Percentiles rank a stretch among this genome's conserved stretches.
Evolutionary conservation across 2,888 invertebrate species (phyloP).

Genomic region (Hemithea aestivaria): DNA sequence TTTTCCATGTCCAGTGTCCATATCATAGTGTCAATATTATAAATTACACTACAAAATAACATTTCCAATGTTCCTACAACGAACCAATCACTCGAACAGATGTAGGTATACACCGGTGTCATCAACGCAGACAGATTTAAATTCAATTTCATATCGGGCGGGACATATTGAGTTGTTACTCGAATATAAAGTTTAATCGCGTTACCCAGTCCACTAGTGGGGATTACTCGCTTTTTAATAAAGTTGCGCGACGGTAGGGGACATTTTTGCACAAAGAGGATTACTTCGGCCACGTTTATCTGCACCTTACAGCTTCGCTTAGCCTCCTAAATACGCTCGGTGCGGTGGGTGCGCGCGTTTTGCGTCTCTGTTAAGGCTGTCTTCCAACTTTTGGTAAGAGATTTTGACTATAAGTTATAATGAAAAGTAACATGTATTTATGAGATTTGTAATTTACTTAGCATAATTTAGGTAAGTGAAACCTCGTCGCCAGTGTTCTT

Average conservation of each 20-base stretch:
- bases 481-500: too few species aligned
- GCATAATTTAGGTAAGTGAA: too few species aligned
- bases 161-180: slow-evolving; percentile 72
- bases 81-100: slow-evolving; percentile 21
- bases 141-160: slow-evolving; percentile 72
- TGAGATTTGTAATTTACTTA: too few species aligned
- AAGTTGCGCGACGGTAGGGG: slow-evolving; percentile 62
- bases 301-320: slow-evolving; percentile 74
- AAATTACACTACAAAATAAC: background rate
- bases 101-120: slow-evolving; percentile 36
- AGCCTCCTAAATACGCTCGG: slow-evolving; percentile 69
- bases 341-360: slow-evolving; percentile 62
- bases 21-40: background rate
- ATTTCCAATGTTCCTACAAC: background rate
- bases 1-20: too few species aligned
- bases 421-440: too few species aligned
- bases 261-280: slow-evolving; percentile 78
- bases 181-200: slow-evolving; percentile 71
- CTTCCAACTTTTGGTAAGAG: slow-evolving; percentile 3
- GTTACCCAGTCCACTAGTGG: slow-evolving; percentile 75
- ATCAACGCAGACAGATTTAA: slow-evolving; percentile 59
- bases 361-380: slow-evolving; percentile 30
- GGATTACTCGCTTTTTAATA: slow-evolving; percentile 78
- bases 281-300: slow-evolving; percentile 75
- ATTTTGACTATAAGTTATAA: too few species aligned